These are phyloP conservation scores for Panopea generosa DNA, from an alignment of 2,888 invertebrate species.

Conservation along the genomic window DNA sequence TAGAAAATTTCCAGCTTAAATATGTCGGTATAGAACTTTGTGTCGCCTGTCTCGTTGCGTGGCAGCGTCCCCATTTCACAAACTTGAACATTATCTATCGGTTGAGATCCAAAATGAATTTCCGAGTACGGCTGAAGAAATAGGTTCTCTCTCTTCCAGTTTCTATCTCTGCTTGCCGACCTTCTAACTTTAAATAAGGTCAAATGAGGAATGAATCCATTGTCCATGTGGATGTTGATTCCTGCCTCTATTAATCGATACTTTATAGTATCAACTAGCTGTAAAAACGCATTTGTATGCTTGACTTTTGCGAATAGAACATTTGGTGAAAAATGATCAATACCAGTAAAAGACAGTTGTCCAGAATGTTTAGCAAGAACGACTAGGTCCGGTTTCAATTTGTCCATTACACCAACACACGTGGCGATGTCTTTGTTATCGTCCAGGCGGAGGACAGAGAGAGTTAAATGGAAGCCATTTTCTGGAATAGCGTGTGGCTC, in stretches of 20 bases:
- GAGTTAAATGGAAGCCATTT: slow-evolving; percentile 84
- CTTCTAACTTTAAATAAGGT: slow-evolving; percentile 84
- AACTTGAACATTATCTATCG: slow-evolving; percentile 81
- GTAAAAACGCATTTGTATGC: slow-evolving; percentile 74
- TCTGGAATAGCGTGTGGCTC: slow-evolving; percentile 79
- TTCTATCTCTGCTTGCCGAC: slow-evolving; percentile 71
- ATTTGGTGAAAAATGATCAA: slow-evolving; percentile 82
- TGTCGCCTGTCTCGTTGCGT: not conserved
- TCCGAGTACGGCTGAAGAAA: slow-evolving; percentile 77
- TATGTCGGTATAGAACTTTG: too few relatives aligned
- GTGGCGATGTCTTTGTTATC: slow-evolving; percentile 70
- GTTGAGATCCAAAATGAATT: slow-evolving; percentile 80
- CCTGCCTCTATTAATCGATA: slow-evolving; percentile 75
- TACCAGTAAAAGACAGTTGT: slow-evolving; percentile 74
- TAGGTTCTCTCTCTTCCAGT: slow-evolving; percentile 76
- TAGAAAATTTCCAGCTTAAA: too few relatives aligned
- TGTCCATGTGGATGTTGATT: slow-evolving; percentile 81
- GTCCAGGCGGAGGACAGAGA: slow-evolving; percentile 83
- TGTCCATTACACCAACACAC: slow-evolving; percentile 70
- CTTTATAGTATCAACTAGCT: slow-evolving; percentile 78
- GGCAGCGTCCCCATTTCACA: slow-evolving; percentile 81
- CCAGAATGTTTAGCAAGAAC: slow-evolving; percentile 59
- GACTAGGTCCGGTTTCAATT: slow-evolving; percentile 63
- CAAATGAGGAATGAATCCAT: slow-evolving; percentile 85
- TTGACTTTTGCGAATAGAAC: slow-evolving; percentile 84